These are phyloP conservation scores for Andricus grossulariae DNA, from an alignment of 1,140 invertebrate species.

Conservation along the genomic window DNA sequence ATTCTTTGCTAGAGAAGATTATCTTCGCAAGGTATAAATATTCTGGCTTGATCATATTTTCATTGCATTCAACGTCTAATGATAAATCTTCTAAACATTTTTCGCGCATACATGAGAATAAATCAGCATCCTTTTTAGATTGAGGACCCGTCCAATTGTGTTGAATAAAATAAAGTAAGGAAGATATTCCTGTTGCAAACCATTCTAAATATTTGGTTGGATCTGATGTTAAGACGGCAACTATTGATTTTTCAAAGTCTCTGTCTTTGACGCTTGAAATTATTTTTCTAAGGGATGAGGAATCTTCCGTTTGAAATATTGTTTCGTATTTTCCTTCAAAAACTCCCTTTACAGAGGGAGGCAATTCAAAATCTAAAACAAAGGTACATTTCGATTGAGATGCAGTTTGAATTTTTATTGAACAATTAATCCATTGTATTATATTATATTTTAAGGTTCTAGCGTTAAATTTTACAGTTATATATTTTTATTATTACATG, in stretches of 20 bases:
- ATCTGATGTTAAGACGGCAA: conserved; percentile 41
- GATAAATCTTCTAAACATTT: conserved; percentile 72
- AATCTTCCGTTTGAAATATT: conserved; percentile 30
- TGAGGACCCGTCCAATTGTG: conserved; percentile 87
- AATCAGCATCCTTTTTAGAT: conserved; percentile 67
- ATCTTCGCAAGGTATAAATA: conserved; percentile 81
- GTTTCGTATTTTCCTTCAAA: conserved; percentile 49
- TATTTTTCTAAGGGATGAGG: background rate
- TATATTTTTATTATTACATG: no score
- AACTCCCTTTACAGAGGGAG: conserved; percentile 30
- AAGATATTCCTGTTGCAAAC: conserved; percentile 77
- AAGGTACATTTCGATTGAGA: background rate
- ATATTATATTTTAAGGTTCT: no score
- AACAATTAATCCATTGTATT: no score
- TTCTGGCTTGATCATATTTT: conserved; percentile 80
- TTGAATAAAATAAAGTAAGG: conserved; percentile 85
- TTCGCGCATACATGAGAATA: conserved; percentile 78
- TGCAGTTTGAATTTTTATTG: no score
- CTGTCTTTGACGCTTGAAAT: conserved; percentile 34
- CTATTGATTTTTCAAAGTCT: conserved; percentile 46
- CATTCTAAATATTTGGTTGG: conserved; percentile 48
- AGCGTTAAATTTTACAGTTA: no score
- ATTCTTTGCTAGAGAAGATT: conserved; percentile 77
- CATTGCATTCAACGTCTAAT: conserved; percentile 69
- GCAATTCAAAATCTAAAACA: background rate